phyloP scores from a whole-genome alignment of 1,140 invertebrate genomes.

The Penaeus indicus region DNA sequence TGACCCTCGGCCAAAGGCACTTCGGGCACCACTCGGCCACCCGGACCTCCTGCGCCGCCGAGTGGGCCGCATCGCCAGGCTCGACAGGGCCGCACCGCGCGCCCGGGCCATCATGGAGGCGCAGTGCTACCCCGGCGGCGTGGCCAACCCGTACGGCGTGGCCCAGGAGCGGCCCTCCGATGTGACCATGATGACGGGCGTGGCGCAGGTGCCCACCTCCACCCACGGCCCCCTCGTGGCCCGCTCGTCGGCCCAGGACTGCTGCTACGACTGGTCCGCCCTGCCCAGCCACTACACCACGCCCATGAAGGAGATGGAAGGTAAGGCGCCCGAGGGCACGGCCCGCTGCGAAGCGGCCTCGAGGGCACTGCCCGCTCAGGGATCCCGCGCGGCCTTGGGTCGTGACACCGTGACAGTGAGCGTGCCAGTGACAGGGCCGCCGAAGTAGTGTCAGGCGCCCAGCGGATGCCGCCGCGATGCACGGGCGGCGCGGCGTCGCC shows the following conservation, averaged over 20 bases:
- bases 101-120: slow-evolving; percentile 36
- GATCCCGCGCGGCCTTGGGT: no score
- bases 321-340: slow-evolving; percentile 11
- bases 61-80: background rate
- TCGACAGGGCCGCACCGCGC: background rate
- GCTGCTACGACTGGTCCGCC: slow-evolving; percentile 50
- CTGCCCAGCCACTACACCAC: slow-evolving; percentile 42
- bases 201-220: slow-evolving; percentile 16
- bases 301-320: slow-evolving; percentile 59
- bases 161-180: slow-evolving; percentile 29
- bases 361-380: no score
- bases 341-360: no score
- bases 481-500: no score
- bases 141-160: slow-evolving; percentile 26
- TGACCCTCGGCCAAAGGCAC: no score
- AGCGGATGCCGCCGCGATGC: no score
- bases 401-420: no score
- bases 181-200: slow-evolving; percentile 44
- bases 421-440: no score
- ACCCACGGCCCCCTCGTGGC: slow-evolving; percentile 1
- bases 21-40: background rate
- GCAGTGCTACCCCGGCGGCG: slow-evolving; percentile 41
- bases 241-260: slow-evolving; percentile 33
- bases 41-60: background rate
- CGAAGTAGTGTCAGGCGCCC: no score